A percentile compares a stretch with the other conserved stretches of the same genome.
phyloP scores from a whole-genome alignment of 2,888 invertebrate genomes.

The Pristionchus mayeri region DNA sequence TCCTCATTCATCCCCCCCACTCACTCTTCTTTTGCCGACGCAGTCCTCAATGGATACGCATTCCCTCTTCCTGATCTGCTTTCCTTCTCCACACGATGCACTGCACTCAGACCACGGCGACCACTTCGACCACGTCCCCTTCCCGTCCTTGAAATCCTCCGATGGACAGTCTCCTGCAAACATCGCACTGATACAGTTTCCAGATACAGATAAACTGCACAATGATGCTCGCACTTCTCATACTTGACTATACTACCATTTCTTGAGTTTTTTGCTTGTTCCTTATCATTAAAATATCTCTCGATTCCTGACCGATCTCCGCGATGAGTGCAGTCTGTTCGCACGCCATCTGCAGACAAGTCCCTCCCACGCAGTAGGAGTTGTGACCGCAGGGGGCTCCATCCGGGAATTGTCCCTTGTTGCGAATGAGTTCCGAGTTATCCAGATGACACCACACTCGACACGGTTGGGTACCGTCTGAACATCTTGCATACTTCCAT shows the following conservation, averaged over 20 bases:
- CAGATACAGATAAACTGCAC: too few relatives aligned
- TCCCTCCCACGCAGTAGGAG: constrained; percentile 73
- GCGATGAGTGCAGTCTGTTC: background rate
- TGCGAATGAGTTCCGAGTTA: constrained; percentile 74
- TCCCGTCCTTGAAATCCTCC: constrained; percentile 47
- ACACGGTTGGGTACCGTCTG: constrained; percentile 75
- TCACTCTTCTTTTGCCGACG: constrained; percentile 40
- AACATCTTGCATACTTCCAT: background rate
- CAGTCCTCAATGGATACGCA: constrained; percentile 53
- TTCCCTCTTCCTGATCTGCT: constrained; percentile 55
- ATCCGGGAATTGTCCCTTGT: constrained; percentile 76
- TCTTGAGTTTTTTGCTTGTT: too few relatives aligned
- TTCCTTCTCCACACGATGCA: constrained; percentile 81
- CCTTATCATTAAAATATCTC: background rate
- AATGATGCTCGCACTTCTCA: too few relatives aligned
- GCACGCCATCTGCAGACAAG: constrained; percentile 63
- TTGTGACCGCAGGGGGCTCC: constrained; percentile 74
- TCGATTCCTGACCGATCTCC: background rate
- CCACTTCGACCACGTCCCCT: constrained; percentile 44
- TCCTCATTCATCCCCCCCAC: too few relatives aligned
- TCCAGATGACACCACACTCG: constrained; percentile 76
- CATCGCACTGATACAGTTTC: too few relatives aligned
- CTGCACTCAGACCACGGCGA: constrained; percentile 78
- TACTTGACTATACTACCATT: too few relatives aligned
- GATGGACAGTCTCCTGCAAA: constrained; percentile 36